These are phyloP conservation scores for Carassius gibelio DNA, from an alignment of 2,113 vertebrate species.

Conservation along the genomic window DNA sequence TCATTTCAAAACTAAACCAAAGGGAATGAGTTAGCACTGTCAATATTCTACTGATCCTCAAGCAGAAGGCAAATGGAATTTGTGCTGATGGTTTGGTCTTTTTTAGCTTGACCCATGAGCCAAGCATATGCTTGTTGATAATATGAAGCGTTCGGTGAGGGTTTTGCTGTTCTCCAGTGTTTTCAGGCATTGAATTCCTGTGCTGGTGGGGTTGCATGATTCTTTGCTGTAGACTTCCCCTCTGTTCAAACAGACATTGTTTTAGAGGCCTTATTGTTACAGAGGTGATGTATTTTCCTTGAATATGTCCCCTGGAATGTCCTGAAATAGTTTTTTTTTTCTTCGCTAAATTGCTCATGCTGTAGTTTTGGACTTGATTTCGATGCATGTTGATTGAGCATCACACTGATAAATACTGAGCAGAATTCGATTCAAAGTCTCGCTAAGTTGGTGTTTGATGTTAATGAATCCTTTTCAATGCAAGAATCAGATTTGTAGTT, in stretches of 20 bases:
- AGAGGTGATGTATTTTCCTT: background rate
- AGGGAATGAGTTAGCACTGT: background rate
- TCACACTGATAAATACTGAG: too few species aligned
- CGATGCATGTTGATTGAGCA: background rate
- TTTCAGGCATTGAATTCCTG: background rate
- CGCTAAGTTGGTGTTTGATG: background rate
- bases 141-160: background rate
- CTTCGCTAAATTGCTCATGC: background rate
- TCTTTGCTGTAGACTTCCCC: background rate
- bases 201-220: background rate
- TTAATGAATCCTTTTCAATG: background rate
- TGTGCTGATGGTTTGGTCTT: background rate
- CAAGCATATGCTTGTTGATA: background rate
- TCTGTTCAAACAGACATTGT: background rate
- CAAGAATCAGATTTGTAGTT: background rate
- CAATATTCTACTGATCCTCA: constrained; percentile 13
- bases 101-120: background rate
- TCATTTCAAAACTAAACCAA: background rate
- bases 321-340: background rate
- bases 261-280: background rate
- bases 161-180: background rate
- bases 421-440: background rate
- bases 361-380: background rate
- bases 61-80: constrained; percentile 5
- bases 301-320: background rate